A percentile compares a stretch with the other conserved stretches of the same genome.
phyloP scores from a whole-genome alignment of 2,888 invertebrate genomes.

The Ferrisia virgata region DNA sequence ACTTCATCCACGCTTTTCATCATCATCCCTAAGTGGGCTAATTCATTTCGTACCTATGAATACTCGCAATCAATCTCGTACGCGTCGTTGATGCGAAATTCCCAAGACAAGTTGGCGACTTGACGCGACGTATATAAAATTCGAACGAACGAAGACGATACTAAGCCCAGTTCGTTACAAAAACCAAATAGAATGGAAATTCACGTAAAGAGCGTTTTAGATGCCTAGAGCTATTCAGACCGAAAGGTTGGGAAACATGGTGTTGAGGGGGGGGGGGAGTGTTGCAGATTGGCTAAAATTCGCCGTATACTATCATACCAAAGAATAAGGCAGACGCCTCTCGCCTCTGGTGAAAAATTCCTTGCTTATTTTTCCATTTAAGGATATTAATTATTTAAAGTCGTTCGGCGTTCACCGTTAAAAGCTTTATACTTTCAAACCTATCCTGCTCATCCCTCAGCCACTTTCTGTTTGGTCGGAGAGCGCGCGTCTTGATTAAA shows the following conservation, averaged over 20 bases:
- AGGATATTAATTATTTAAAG: conserved; percentile 31
- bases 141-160: not conserved
- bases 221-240: too few relatives aligned
- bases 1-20: too few relatives aligned
- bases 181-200: too few relatives aligned
- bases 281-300: not conserved
- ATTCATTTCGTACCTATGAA: too few relatives aligned
- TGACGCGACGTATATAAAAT: too few relatives aligned
- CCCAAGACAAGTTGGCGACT: too few relatives aligned
- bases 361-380: not conserved
- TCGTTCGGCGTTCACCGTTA: conserved; percentile 14
- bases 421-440: conserved; percentile 24
- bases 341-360: conserved; percentile 3
- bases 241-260: too few relatives aligned
- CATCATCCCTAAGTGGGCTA: too few relatives aligned
- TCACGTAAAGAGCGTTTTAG: too few relatives aligned
- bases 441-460: not conserved
- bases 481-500: not conserved
- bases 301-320: not conserved
- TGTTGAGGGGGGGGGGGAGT: too few relatives aligned
- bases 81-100: too few relatives aligned
- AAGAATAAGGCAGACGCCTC: not conserved
- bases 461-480: not conserved
- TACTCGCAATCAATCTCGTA: too few relatives aligned
- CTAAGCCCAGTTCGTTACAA: not conserved